Base-by-base conservation (phyloP, 2,113 vertebrate species). In the Chloropsis hardwickii region DNA sequence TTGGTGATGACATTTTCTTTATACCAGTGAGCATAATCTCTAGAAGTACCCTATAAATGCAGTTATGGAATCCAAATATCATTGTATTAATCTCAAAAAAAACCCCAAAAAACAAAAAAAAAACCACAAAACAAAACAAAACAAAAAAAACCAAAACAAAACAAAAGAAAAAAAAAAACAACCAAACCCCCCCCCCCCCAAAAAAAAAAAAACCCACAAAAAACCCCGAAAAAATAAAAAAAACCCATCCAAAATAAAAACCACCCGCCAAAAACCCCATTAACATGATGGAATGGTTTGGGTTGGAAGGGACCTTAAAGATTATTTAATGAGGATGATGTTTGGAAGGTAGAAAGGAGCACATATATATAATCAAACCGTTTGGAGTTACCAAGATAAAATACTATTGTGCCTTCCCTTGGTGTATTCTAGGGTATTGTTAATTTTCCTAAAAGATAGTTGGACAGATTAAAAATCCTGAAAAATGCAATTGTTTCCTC, bases 251-350 rank as follows among this genome's bases (percentile, higher is more conserved):
- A 37, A 37, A 37, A 37, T 37, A 37, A 37, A 37, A 37, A n/a
- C n/a, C n/a, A n/a, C n/a, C n/a, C n/a, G n/a, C n/a, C n/a, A 9
- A 29, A 45, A 42, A 9, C 0, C 3, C 8, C 11, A 14, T 14
- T 13, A 71, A 40, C 17, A 56, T 22, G 5, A 18, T 71, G 22
- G 22, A 42, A 42, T 56, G 11, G 6, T 60, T 60, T 45, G 19
- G 2, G 2, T 53, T 67, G 28, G 60, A 66, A 74, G 9, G 7
- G 6, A 22, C 13, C 13, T 29, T 51, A 39, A 45, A n/a, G 28
- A 9, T n/a, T 19, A 39, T 45, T 44, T 60, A 18, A 5, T 45
- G 47, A 53, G 10, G 9, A 7, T 0, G 0, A 31, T 40, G 9
- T 60, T 45, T 53, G 45, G 57, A 47, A 35, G 23, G 4, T 72